Evolutionary conservation across 2,888 invertebrate genomes (phyloP).

Genomic region (Encarsia formosa): DNA sequence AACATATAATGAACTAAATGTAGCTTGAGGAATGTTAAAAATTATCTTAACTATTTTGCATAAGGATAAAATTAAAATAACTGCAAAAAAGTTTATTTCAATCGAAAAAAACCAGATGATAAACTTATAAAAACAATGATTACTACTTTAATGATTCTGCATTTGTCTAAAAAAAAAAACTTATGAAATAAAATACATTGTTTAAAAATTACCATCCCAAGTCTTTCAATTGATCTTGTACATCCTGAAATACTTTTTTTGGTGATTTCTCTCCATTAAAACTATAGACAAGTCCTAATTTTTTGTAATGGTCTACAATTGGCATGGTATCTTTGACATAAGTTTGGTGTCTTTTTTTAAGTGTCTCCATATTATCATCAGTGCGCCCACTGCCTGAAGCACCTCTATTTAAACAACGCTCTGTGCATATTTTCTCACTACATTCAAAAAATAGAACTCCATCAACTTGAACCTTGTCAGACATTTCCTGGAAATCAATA

Average conservation of each 20-base stretch:
- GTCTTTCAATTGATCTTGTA: conserved; percentile 55
- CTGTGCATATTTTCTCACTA: conserved; percentile 74
- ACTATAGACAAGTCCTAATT: conserved; percentile 65
- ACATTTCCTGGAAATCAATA: conserved; percentile 59
- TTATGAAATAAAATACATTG: conserved; percentile 21
- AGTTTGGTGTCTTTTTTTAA: conserved; percentile 82
- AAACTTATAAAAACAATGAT: conserved; percentile 20
- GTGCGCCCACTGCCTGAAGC: conserved; percentile 85
- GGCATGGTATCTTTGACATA: conserved; percentile 84
- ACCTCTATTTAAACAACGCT: conserved; percentile 82
- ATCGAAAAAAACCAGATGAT: conserved; percentile 2
- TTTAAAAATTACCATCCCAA: conserved; percentile 44
- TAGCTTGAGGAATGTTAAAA: conserved; percentile 21
- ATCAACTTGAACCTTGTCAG: conserved; percentile 74
- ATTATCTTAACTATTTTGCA: conserved; percentile 2
- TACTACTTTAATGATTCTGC: conserved; percentile 4
- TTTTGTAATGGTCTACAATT: conserved; percentile 79
- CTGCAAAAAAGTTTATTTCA: conserved; percentile 18
- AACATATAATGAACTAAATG: conserved; percentile 10
- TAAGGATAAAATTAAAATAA: conserved; percentile 17
- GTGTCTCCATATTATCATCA: conserved; percentile 88
- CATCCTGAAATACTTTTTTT: conserved; percentile 63
- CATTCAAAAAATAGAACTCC: conserved; percentile 94
- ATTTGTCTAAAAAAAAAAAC: conserved; percentile 17
- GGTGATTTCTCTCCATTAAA: conserved; percentile 69